Conservation (phyloP, 2,113 vertebrate species). For the Hipposideros armiger region DNA sequence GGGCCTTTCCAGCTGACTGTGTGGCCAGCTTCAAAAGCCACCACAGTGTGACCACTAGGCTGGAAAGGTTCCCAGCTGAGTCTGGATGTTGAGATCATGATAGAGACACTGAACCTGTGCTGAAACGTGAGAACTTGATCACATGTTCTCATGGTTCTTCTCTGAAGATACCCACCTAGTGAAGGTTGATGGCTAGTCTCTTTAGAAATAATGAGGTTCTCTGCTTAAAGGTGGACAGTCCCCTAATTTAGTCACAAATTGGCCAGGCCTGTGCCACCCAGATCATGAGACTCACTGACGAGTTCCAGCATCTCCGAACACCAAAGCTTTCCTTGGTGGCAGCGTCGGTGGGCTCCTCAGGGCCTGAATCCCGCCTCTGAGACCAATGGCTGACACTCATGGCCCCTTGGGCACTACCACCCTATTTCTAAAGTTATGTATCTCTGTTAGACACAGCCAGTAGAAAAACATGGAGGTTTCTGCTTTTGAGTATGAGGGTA, state of each 20-base stretch:
- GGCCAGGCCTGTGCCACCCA: background rate
- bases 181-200: background rate
- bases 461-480: background rate
- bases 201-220: conserved; percentile 3
- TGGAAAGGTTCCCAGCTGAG: rapidly evolving
- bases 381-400: background rate
- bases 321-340: background rate
- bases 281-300: background rate
- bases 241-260: background rate
- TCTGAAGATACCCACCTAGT: background rate
- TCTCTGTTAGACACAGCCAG: background rate
- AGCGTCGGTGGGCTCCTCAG: background rate
- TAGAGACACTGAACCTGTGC: background rate
- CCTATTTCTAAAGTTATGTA: rapidly evolving
- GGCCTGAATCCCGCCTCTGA: conserved; percentile 19
- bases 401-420: rapidly evolving
- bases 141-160: background rate
- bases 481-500: background rate
- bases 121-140: rapidly evolving
- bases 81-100: background rate
- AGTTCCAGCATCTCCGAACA: background rate
- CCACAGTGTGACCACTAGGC: background rate
- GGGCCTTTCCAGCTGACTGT: background rate
- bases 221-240: background rate
- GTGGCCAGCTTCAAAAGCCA: background rate